phyloP scores from a whole-genome alignment of 1,140 invertebrate genomes.

The Euborellia annulipes region DNA sequence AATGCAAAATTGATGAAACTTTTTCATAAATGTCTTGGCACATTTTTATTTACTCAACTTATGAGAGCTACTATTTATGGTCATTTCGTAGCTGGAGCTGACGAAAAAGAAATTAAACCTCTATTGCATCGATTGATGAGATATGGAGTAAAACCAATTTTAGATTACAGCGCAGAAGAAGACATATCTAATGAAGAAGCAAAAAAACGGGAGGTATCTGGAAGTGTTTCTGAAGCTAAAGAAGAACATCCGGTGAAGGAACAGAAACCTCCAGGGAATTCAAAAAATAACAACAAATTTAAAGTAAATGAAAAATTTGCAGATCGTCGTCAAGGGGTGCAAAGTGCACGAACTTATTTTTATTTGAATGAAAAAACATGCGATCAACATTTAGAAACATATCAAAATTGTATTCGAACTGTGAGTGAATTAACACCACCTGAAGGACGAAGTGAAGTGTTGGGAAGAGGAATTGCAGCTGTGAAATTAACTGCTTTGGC shows the following conservation, averaged over 20 bases:
- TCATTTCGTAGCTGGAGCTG: slow-evolving; percentile 95
- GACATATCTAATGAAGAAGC: slow-evolving; percentile 85
- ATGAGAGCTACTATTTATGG: slow-evolving; percentile 97
- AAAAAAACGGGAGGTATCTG: slow-evolving; percentile 64
- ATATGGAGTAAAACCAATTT: slow-evolving; percentile 95
- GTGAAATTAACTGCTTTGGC: slow-evolving; percentile 53
- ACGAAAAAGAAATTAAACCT: slow-evolving; percentile 73
- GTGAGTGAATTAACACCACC: slow-evolving; percentile 48
- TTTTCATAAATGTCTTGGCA: slow-evolving; percentile 59
- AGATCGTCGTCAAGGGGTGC: slow-evolving; percentile 82
- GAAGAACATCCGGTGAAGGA: slow-evolving; percentile 10
- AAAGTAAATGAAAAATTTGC: slow-evolving; percentile 87
- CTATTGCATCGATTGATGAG: slow-evolving; percentile 65
- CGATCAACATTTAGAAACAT: slow-evolving; percentile 96
- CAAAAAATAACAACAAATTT: slow-evolving; percentile 55
- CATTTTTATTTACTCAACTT: slow-evolving; percentile 63
- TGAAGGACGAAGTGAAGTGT: no score
- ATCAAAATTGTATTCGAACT: slow-evolving; percentile 87
- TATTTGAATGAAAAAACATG: slow-evolving; percentile 96
- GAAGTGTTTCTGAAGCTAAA: slow-evolving; percentile 12
- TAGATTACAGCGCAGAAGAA: slow-evolving; percentile 97
- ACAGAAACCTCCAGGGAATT: slow-evolving; percentile 8
- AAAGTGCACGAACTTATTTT: slow-evolving; percentile 92
- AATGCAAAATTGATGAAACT: slow-evolving; percentile 55
- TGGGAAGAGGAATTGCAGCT: slow-evolving; percentile 21